Base-by-base conservation (phyloP, 2,888 invertebrate species). In the Mechanitis mazaeus region DNA sequence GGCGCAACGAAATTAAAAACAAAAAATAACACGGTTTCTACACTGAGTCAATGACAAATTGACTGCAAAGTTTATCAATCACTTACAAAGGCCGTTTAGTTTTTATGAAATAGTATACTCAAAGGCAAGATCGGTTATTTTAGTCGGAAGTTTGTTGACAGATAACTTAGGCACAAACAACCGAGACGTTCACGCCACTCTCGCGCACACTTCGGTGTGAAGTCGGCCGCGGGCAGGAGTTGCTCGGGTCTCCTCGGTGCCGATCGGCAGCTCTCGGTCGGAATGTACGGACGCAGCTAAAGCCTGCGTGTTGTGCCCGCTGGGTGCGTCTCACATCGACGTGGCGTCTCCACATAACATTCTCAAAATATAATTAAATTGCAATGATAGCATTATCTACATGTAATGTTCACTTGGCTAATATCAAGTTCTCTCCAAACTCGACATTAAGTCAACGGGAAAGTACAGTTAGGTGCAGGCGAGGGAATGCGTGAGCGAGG, bases 401-500 rank as follows among this genome's bases (percentile, higher is more conserved):
- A 77, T 78, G 80, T 85, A 86, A 84, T 83, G 78, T 84, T 83
- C 83, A 87, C 86, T 86, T 85, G 83, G 81, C 84, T 84, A 83
- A 85, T 86, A 89, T 87, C 89, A 88, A 84, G 90, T 89, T 89
- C 77, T 84, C 81, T 84, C 88, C 85, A 90, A 90, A 89, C 86
- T 87, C 83, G 75, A 84, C 78, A 87, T 88, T 85, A 88, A 89
- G 82, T 87, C 88, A 88, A 88, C 90, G 86, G 87, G 87, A 90
- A 90, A 87, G 88, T 89, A 90, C 90, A 87, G 90, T 90, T 90
- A 90, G 88, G 81, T 87, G 87, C 90, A 89, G 80, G 87, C 90
- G 87, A 85, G 87, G 88, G 90, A 88, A 90, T 89, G 90, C 87
- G 89, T 90, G 86, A 87, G 90, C 90, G 90, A 90, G 90, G 90